Percentiles rank a stretch among this genome's conserved stretches.
Evolutionary conservation across 2,113 vertebrate species (phyloP).

Genomic region (Bujurquina vittata): DNA sequence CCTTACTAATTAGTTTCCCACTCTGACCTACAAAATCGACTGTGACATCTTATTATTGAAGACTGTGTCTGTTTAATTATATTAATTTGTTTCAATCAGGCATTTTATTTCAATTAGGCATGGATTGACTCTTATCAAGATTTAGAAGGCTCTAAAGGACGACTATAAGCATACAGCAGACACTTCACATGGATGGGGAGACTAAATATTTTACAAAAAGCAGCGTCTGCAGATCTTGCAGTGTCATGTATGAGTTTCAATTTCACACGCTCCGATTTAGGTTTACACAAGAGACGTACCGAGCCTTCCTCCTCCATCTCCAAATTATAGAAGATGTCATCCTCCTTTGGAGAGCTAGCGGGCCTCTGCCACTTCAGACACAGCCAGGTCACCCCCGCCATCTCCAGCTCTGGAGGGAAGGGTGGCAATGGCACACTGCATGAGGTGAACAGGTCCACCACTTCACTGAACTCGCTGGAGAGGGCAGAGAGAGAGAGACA

Average conservation of each 20-base stretch:
- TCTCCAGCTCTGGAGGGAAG: constrained; percentile 88
- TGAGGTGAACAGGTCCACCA: constrained; percentile 94
- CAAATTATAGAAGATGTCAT: constrained; percentile 93
- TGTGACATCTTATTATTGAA: background rate
- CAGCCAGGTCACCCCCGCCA: constrained; percentile 92
- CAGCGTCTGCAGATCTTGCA: background rate
- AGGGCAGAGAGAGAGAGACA: constrained; percentile 55
- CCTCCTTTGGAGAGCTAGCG: constrained; percentile 91
- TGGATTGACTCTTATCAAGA: background rate
- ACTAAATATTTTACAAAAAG: background rate
- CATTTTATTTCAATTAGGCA: background rate
- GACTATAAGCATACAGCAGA: background rate
- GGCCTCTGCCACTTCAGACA: constrained; percentile 93
- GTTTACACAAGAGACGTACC: constrained; percentile 78
- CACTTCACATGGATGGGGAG: background rate
- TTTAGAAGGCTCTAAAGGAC: no score
- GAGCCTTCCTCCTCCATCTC: constrained; percentile 98
- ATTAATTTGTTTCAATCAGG: background rate
- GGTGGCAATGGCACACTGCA: constrained; percentile 95
- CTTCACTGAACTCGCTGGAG: constrained; percentile 94
- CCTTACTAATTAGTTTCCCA: background rate
- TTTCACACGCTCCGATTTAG: background rate
- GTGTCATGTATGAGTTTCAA: background rate
- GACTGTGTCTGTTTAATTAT: background rate
- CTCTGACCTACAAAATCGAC: background rate